Percentiles rank a stretch among this genome's conserved stretches.
Conservation (phyloP, 2,797 vertebrate species). For the Sitta carolinensis region DNA sequence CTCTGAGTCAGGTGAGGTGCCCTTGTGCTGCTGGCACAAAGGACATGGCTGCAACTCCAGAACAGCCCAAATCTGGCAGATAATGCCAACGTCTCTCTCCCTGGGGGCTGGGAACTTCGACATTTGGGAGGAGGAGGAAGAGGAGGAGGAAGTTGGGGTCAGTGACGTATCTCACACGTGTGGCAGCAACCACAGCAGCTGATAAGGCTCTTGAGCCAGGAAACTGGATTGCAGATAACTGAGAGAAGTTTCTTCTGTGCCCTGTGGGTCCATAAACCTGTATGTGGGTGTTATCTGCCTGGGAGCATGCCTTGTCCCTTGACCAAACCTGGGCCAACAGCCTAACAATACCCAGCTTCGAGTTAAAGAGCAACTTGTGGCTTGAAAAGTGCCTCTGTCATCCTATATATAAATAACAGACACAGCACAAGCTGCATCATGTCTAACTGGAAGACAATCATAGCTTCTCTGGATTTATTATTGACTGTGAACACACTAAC, state of each 20-base stretch:
- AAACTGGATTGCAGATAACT: neutral
- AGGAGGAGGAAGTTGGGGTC: neutral
- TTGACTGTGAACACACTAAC: slow-evolving; percentile 21
- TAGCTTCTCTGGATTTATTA: slow-evolving; percentile 14
- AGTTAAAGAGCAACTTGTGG: neutral
- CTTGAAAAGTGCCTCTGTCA: neutral
- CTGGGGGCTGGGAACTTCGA: neutral
- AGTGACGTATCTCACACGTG: neutral
- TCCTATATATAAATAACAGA: neutral
- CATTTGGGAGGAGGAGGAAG: neutral
- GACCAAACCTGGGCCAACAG: neutral
- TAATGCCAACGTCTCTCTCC: neutral
- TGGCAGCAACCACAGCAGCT: neutral
- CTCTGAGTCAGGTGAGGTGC: neutral
- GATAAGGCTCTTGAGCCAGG: neutral
- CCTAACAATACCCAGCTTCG: neutral
- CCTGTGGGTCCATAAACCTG: neutral
- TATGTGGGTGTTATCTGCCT: neutral
- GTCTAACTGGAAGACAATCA: neutral
- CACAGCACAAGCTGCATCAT: neutral
- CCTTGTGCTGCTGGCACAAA: fast-evolving
- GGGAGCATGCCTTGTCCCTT: neutral
- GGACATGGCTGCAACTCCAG: neutral
- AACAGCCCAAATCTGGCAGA: neutral
- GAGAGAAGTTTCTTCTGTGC: neutral